Conservation (phyloP, 2,113 vertebrate genomes). For the Lepus americanus region DNA sequence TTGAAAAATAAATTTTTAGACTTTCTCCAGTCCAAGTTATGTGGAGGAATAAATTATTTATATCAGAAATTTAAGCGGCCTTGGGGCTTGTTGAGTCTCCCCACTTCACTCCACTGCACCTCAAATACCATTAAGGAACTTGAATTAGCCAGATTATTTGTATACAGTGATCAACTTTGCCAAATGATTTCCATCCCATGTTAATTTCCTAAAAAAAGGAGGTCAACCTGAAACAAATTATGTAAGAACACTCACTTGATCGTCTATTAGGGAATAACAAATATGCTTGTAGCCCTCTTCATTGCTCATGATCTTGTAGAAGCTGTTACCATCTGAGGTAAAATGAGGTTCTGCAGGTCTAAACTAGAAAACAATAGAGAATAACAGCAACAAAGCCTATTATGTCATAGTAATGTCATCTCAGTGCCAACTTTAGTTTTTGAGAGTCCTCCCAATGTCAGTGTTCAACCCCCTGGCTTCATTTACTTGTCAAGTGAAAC, state of each 20-base stretch:
- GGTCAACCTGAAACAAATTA: constrained; percentile 15
- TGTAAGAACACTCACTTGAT: constrained; percentile 24
- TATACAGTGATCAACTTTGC: neutral
- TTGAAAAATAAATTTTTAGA: constrained; percentile 63
- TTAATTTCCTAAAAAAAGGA: neutral
- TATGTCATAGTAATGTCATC: neutral
- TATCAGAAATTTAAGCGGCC: constrained; percentile 26
- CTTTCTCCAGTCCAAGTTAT: constrained; percentile 4
- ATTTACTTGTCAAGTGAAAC: constrained; percentile 56
- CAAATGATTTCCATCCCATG: constrained; percentile 9
- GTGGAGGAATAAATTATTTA: constrained; percentile 34
- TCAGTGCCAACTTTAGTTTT: neutral
- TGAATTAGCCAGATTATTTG: constrained; percentile 10
- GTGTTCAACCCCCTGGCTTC: neutral
- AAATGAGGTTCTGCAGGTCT: constrained; percentile 92
- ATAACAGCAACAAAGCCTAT: neutral
- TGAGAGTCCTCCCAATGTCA: constrained; percentile 16
- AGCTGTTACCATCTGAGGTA: constrained; percentile 89
- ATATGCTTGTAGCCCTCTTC: constrained; percentile 94
- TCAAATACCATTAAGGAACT: neutral
- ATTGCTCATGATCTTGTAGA: constrained; percentile 95
- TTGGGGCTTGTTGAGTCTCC: neutral
- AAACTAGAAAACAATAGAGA: constrained; percentile 90
- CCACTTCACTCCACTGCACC: neutral
- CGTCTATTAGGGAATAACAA: constrained; percentile 85